Evolutionary conservation across 1,140 invertebrate species (phyloP), one percentile per base, ranked within the genome.

Genomic region (Scaptodrosophila lebanonensis): DNA sequence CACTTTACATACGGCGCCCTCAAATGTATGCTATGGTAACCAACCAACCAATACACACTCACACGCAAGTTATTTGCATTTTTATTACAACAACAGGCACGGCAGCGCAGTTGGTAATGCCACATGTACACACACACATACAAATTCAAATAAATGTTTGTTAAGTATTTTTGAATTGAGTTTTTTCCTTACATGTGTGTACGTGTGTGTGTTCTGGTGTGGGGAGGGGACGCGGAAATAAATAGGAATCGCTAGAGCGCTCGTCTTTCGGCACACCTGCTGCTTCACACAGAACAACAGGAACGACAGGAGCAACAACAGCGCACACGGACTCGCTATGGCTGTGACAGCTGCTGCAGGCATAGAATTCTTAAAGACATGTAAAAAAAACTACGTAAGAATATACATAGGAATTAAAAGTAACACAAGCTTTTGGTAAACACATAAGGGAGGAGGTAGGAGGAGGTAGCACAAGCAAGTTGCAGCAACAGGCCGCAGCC

Each of bases 121-220:
- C 58, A 56, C 58, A 61, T 53, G 49, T 35, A 45, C 5, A 44
- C 18, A 16, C 29, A 50, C 12, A 33, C 13, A 43, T 30, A 49
- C 48, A 70, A 73, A 72, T 64, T 77, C 73, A 82, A 82, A 79
- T 79, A 79, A 82, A 79, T 79, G 73, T 79, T 79, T 79, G 73
- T 79, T 79, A 79, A 79, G 73, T 79, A 79, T 79, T 79, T 79
- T 79, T 75, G 69, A 73, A 79, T 79, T 79, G 73, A 79, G 73
- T 79, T 75, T 66, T 47, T 60, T 57, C 44, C 67, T 57, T 54
- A 60, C 57, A 22, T 40, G 42, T 30, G 40, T 16, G 40, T 29
- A 27, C 9, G 30, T 29, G 32, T 42, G 36, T 49, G 25, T 36
- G n/a, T n/a, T n/a, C n/a, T n/a, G n/a, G n/a, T n/a, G n/a, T n/a